Conservation (phyloP, 2,888 invertebrate genomes). For the Pycnomerus fuliginosus region DNA sequence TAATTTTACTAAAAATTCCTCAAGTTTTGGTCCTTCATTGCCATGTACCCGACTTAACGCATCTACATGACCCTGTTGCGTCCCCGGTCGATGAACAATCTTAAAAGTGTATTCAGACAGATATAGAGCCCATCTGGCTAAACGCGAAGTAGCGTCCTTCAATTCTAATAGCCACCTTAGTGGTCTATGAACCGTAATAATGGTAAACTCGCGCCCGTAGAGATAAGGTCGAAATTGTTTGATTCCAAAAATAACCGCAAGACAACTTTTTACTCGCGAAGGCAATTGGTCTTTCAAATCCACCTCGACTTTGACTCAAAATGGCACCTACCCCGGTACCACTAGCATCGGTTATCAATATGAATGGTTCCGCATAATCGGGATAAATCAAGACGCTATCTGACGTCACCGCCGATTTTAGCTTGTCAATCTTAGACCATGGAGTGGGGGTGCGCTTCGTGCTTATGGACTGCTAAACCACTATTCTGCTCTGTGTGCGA, state of each 20-base stretch:
- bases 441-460: too few relatives aligned
- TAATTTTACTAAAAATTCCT: too few relatives aligned
- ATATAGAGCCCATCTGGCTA: background rate
- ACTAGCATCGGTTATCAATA: background rate
- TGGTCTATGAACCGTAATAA: background rate
- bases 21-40: too few relatives aligned
- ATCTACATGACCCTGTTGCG: background rate
- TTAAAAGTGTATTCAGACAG: background rate
- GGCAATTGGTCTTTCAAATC: background rate
- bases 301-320: background rate
- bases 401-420: background rate
- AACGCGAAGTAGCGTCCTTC: background rate
- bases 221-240: background rate
- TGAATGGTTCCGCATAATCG: slow-evolving; percentile 1
- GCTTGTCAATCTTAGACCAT: too few relatives aligned
- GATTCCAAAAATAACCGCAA: slow-evolving; percentile 1
- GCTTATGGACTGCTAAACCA: too few relatives aligned
- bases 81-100: background rate
- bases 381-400: background rate
- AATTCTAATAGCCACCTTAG: background rate
- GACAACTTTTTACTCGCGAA: background rate
- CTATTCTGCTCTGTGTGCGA: too few relatives aligned
- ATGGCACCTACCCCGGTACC: background rate
- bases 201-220: background rate
- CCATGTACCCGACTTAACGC: too few relatives aligned